Base-by-base conservation (phyloP, 2,888 invertebrate genomes). In the Agrilus cyanescens region DNA sequence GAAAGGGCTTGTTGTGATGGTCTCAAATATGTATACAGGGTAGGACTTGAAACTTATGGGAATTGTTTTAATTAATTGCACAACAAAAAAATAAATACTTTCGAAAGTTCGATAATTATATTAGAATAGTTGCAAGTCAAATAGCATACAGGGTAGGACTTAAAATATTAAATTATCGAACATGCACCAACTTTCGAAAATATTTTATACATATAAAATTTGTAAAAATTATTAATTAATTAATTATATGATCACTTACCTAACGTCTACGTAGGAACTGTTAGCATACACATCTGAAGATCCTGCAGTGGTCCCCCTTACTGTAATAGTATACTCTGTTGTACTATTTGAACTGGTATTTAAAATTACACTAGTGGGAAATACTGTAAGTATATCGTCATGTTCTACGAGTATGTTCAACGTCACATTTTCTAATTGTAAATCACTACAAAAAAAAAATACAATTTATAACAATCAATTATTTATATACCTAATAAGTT, bases 281-380 rank as follows among this genome's bases (percentile, higher is more conserved):
- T 76, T 76, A 38, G 77, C 74, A 1, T 72, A 74, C 37, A 85
- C 69, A 44, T 77, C 75, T 0, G 81, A 73, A 56, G 79, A 76
- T 34, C 86, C 85, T 1, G 84, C 80, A 16, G 70, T 73, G 30
- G 72, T 69, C 12, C 80, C 85, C 39, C 72, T 67, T 1, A 78
- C 70, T 54, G 67, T 69, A 32, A 84, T 66, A 12, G 69, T 66
- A 48, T 75, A 67, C 12, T 55, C 10, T 4, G 39, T 43, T 5
- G 30, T 41, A 41, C 49, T 52, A 30, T 47, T 44, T 40, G 40
- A 30, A 6, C 43, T 20, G 20, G 37, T 43, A 14, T 46, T 45
- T 41, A 61, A 37, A 30, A 59, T 61, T 3, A 78, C 59, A 2
- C 59, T 60, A 1, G 63, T 51, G 1, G 80, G 80, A 1, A 68